phyloP scores from a whole-genome alignment of 2,888 invertebrate species.

The Disparrhopalites patrizii region DNA sequence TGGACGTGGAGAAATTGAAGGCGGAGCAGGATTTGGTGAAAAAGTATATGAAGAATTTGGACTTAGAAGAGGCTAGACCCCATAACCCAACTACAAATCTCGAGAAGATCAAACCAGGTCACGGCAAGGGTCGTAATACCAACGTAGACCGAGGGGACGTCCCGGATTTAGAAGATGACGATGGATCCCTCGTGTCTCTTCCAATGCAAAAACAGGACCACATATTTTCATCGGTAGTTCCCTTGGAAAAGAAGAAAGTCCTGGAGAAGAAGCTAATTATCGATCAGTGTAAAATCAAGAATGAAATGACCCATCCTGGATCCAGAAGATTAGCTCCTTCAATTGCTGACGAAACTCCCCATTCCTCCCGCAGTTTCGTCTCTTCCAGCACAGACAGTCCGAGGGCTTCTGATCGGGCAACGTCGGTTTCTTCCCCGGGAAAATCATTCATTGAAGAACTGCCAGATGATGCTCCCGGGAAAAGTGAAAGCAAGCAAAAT shows the following conservation, averaged over 20 bases:
- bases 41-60: constrained; percentile 33
- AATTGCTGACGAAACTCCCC: no score
- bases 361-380: no score
- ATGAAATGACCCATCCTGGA: no score
- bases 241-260: no score
- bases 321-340: no score
- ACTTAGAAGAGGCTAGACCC: not conserved
- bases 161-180: constrained; percentile 14
- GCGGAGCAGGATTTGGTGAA: constrained; percentile 35
- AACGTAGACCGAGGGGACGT: not conserved
- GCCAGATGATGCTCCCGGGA: not conserved
- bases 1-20: constrained; percentile 41
- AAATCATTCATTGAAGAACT: constrained; percentile 30
- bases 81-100: not conserved
- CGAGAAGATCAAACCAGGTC: not conserved
- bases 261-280: no score
- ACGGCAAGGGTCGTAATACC: not conserved
- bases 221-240: not conserved
- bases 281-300: no score
- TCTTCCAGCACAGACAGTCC: no score
- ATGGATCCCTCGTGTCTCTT: not conserved
- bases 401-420: no score
- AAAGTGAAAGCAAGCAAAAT: not conserved
- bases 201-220: not conserved
- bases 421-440: no score